These are phyloP conservation scores for Netelia virgata DNA, from an alignment of 2,888 invertebrate genomes.

Conservation along the genomic window DNA sequence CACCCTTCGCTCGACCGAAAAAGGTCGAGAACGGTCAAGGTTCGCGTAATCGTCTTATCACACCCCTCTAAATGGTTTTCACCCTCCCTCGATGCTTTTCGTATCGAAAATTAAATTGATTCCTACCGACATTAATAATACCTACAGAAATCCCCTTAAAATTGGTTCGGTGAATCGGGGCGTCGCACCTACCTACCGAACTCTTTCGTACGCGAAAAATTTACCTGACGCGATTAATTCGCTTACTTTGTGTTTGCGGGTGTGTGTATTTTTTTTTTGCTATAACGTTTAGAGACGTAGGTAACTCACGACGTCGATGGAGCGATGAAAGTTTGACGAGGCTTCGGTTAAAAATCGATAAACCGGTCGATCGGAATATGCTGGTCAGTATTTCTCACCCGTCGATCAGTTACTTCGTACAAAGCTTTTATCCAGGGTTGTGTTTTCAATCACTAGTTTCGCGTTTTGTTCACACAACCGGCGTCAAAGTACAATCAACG, in stretches of 20 bases:
- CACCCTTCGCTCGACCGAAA: background rate
- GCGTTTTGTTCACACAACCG: background rate
- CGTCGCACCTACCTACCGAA: background rate
- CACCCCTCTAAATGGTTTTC: background rate
- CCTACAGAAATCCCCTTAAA: background rate
- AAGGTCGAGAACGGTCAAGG: background rate
- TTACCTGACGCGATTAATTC: background rate
- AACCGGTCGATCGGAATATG: slow-evolving; percentile 40
- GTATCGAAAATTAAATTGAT: background rate
- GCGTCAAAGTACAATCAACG: background rate
- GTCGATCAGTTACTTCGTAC: background rate
- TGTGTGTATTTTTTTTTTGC: background rate
- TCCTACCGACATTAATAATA: background rate
- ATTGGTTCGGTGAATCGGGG: background rate
- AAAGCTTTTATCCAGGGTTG: background rate
- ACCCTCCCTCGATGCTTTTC: background rate
- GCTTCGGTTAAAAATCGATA: slow-evolving; percentile 39
- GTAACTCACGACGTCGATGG: slow-evolving; percentile 6
- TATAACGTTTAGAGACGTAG: background rate
- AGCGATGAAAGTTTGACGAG: slow-evolving; percentile 52
- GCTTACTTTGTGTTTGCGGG: background rate
- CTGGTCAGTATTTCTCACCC: background rate
- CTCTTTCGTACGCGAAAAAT: background rate
- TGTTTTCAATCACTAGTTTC: slow-evolving; percentile 2
- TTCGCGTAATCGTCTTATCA: slow-evolving; percentile 9